phyloP scores from a whole-genome alignment of 2,797 vertebrate genomes.

The Muraenolepis orangiensis region DNA sequence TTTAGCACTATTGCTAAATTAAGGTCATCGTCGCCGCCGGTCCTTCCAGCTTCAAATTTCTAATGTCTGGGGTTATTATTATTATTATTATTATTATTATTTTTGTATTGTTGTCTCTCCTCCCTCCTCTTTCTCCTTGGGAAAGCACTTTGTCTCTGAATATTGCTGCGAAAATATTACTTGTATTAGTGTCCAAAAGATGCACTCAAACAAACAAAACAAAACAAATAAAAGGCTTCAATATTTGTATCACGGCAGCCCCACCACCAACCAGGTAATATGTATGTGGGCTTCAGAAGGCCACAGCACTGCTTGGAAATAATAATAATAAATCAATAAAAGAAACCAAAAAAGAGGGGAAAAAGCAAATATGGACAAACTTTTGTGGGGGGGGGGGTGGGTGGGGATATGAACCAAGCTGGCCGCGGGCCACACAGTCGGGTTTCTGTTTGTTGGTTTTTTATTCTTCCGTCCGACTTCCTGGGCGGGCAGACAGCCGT shows the following conservation, averaged over 20 bases:
- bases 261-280: not conserved
- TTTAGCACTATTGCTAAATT: not conserved
- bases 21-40: not conserved
- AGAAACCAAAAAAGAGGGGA: too few species aligned
- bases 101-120: not conserved
- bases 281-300: constrained; percentile 14
- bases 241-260: not conserved
- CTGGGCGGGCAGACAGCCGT: constrained; percentile 46
- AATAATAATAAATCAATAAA: not conserved
- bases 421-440: constrained; percentile 25
- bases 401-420: constrained; percentile 50
- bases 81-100: not conserved
- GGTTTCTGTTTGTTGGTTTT: constrained; percentile 1
- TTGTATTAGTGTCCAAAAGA: not conserved
- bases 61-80: too few species aligned
- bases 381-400: too few species aligned
- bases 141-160: not conserved
- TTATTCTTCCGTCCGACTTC: constrained; percentile 51
- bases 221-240: not conserved
- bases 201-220: not conserved
- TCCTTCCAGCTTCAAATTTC: not conserved
- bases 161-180: not conserved
- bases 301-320: not conserved
- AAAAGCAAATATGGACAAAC: too few species aligned
- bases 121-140: not conserved